A percentile compares a stretch with the other conserved stretches of the same genome.
These are phyloP conservation scores for Andinoacara biseriatus DNA, from an alignment of 2,113 vertebrate species.

Conservation along the genomic window DNA sequence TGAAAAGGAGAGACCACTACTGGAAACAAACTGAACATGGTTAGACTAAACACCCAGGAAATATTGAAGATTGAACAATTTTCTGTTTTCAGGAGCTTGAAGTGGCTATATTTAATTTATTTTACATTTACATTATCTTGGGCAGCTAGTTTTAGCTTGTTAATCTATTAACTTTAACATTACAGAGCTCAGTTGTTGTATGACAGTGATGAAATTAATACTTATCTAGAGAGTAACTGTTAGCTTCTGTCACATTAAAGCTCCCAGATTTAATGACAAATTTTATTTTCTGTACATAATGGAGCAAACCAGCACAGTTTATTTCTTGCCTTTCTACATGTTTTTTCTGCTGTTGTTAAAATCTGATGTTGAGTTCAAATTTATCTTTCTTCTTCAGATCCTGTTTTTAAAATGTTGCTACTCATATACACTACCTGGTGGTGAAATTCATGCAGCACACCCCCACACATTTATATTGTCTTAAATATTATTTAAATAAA, in stretches of 20 bases:
- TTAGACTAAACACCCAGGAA: too few species aligned
- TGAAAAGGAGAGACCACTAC: too few species aligned
- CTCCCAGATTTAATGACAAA: neutral
- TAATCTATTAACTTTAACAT: neutral
- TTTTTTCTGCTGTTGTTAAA: neutral
- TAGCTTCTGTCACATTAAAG: neutral
- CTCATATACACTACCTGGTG: neutral
- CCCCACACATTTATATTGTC: neutral
- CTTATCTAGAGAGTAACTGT: neutral
- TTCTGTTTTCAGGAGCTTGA: neutral
- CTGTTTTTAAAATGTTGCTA: neutral
- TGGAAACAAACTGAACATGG: too few species aligned
- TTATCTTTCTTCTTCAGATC: neutral
- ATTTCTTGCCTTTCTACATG: neutral
- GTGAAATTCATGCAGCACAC: neutral
- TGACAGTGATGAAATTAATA: neutral
- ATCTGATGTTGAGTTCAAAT: too few species aligned
- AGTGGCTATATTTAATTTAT: neutral
- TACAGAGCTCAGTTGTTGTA: neutral
- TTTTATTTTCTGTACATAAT: neutral
- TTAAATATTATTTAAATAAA: neutral
- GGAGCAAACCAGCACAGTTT: neutral
- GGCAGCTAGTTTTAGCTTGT: neutral
- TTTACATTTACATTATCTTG: neutral
- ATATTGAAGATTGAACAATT: neutral